phyloP scores from a whole-genome alignment of 2,113 vertebrate genomes.

The Callospermophilus lateralis region DNA sequence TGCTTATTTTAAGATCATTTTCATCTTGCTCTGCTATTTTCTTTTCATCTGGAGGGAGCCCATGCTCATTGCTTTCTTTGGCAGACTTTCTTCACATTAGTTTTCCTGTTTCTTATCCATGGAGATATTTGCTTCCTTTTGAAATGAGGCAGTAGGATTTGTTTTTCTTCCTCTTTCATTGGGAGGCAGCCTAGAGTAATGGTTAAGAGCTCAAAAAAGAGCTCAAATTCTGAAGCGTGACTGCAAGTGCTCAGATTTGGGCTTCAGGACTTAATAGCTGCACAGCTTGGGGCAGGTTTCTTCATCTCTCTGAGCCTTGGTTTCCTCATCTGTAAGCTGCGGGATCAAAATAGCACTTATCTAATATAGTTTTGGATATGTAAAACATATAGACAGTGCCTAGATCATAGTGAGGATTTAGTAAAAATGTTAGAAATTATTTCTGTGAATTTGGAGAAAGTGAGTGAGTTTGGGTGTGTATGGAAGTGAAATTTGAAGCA shows the following conservation, averaged over 20 bases:
- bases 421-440: background rate
- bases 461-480: background rate
- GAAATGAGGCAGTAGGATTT: constrained; percentile 20
- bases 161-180: background rate
- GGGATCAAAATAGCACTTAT: background rate
- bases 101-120: constrained; percentile 60
- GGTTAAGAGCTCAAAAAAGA: background rate
- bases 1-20: constrained; percentile 43
- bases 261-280: background rate
- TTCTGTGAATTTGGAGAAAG: constrained; percentile 13
- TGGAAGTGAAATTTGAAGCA: background rate
- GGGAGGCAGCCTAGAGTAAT: background rate
- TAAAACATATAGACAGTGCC: background rate
- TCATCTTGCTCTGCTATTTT: constrained; percentile 66
- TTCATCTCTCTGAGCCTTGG: background rate
- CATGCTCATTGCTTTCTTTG: constrained; percentile 72
- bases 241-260: background rate
- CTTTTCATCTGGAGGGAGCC: constrained; percentile 57
- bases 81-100: constrained; percentile 37
- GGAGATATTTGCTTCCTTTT: constrained; percentile 69
- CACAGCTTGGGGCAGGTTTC: background rate
- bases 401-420: background rate
- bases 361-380: background rate
- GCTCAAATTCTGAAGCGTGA: background rate
- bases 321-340: background rate